Conservation (phyloP, 2,888 invertebrate genomes). For the Dryadula phaetusa region DNA sequence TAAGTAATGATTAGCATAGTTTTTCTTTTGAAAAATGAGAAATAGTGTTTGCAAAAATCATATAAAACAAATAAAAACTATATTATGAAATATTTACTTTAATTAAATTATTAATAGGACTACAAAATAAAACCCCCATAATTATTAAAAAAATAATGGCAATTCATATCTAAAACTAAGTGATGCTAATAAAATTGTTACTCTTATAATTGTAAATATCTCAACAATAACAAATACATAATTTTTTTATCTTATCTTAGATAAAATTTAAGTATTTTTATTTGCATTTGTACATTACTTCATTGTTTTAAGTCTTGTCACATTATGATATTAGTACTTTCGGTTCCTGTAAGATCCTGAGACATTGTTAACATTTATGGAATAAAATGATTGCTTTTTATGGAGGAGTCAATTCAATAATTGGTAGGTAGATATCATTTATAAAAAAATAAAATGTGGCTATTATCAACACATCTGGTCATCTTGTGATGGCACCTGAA, state of each 20-base stretch:
- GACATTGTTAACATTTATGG: not conserved
- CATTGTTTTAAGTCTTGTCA: constrained; percentile 48
- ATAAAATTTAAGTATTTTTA: constrained; percentile 51
- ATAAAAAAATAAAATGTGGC: constrained; percentile 25
- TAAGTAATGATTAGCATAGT: too few relatives aligned
- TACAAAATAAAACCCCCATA: constrained; percentile 65
- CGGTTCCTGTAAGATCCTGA: constrained; percentile 14
- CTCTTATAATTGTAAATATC: constrained; percentile 62
- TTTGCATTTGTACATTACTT: constrained; percentile 63
- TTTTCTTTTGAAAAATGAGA: too few relatives aligned
- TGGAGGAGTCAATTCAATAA: constrained; percentile 37
- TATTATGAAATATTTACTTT: constrained; percentile 44
- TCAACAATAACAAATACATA: constrained; percentile 69
- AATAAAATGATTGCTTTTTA: not conserved
- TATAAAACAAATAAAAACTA: constrained; percentile 22
- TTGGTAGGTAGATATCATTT: constrained; percentile 27
- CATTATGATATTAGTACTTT: constrained; percentile 22
- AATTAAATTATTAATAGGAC: constrained; percentile 50
- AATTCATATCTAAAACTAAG: constrained; percentile 62
- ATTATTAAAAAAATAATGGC: constrained; percentile 57
- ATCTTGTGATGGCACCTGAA: constrained; percentile 77
- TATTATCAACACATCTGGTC: constrained; percentile 78
- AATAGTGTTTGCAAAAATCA: not conserved
- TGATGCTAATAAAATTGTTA: constrained; percentile 59
- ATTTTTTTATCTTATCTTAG: constrained; percentile 60